Base-by-base conservation (phyloP, 2,888 invertebrate species). In the Chymomyza amoena region DNA sequence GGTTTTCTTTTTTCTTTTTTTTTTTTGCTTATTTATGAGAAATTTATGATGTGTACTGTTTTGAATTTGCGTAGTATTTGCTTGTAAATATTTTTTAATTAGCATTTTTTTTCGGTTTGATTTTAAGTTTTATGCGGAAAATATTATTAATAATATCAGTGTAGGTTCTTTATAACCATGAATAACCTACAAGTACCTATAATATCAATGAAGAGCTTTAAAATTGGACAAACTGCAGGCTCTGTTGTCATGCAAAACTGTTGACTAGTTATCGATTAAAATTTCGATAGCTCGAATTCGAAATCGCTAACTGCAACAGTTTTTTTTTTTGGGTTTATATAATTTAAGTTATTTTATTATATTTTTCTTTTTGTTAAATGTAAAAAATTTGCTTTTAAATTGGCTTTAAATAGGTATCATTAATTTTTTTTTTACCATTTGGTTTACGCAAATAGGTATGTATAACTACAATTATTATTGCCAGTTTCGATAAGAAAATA, bases 401-500 rank as follows among this genome's bases (percentile, higher is more conserved):
- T 54, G 54, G 15, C 20, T 64, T 66, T 51, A 68, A n/a, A 52
- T 45, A 54, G 25, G 54, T 50, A 64, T 59, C 51, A 64, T 50
- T 10, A 20, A 59, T 65, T 68, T 64, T 10, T 50, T 61, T 64
- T 64, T 67, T 64, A 62, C 52, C 52, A 13, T 65, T 57, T 15
- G 18, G 2, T 51, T 60, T 70, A 64, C 52, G 18, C 52, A 50
- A 52, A 20, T 75, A 66, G 65, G 70, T 36, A 39, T 57, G 18
- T 57, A 39, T 64, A 20, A 59, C 71, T 80, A 83, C 79, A 79
- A 78, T 83, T 84, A 85, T 85, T 86, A 87, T 87, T 87, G 87
- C 87, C 87, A 84, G 78, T 80, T 83, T 79, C 79, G 78, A 80
- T 84, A 84, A 79, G 82, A 87, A 87, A 87, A 80, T 83, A 77